Evolutionary conservation across 1,140 invertebrate genomes (phyloP).

Genomic region (Maniola jurtina): DNA sequence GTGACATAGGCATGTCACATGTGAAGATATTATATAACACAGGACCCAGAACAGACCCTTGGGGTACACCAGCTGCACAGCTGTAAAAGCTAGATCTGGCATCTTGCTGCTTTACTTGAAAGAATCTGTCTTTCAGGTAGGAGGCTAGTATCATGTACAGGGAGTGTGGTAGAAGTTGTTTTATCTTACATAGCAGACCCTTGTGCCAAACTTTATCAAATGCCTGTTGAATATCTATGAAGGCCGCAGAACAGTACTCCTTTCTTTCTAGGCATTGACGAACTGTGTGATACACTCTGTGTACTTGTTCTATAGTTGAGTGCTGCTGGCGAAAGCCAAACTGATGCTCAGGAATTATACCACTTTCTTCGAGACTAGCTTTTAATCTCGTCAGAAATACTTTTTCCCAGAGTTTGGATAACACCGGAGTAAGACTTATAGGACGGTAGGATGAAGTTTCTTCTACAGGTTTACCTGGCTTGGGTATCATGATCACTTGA

Average conservation of each 20-base stretch:
- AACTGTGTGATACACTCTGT: no score
- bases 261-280: no score
- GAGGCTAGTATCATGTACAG: constrained; percentile 4
- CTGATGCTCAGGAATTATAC: no score
- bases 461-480: neutral
- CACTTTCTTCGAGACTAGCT: no score
- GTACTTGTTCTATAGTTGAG: no score
- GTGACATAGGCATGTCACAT: neutral
- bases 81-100: neutral
- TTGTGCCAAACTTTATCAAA: neutral
- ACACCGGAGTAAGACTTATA: neutral
- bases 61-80: constrained; percentile 3
- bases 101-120: neutral
- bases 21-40: constrained; percentile 11
- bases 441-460: neutral
- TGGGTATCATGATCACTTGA: no score
- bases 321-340: no score
- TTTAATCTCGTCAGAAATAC: no score
- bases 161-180: neutral
- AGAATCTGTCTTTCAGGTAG: neutral
- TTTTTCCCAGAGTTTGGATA: no score
- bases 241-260: no score
- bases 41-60: constrained; percentile 12
- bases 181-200: constrained; percentile 9
- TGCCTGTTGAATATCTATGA: neutral